Base-by-base conservation (phyloP, 2,888 invertebrate genomes). In the Apotomis betuletana region DNA sequence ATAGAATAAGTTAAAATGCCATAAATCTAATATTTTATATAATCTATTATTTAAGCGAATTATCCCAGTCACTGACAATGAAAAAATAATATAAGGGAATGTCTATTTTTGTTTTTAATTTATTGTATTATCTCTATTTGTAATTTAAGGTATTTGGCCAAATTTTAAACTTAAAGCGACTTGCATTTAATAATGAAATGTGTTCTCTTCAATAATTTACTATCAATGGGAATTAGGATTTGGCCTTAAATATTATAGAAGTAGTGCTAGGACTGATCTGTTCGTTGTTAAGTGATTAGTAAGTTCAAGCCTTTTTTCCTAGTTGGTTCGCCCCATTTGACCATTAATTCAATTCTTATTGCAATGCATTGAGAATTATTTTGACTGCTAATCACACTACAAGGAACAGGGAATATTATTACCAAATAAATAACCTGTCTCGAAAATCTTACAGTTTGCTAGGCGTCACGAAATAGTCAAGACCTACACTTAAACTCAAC, bases 1-100 rank as follows among this genome's bases (percentile, higher is more conserved):
- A 52, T 73, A 65, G 38, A 41, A 36, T 74, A 71, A 69, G 69
- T 61, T n/a, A 69, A 71, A 57, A 71, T 71, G 74, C 74, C 74
- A 74, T 74, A 71, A 41, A 67, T 57, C 15, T 51, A 41, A 58
- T 61, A 71, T 62, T 67, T 57, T 9, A 71, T 67, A 62, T n/a
- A 58, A 57, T 65, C n/a, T 65, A 49, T 57, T 41, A 67, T 55
- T 51, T 61, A 71, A 67, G 61, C 3, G 3, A n/a, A 36, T 12
- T 62, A 62, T 71, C 51, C 55, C 60, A 57, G 55, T 70, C 64
- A 44, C 41, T 38, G n/a, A 44, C 44, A 41, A 44, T 60, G 46
- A 55, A 57, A 38, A 5, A 15, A 0, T 15, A 15, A 52, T 9
- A 27, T 12, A 36, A 69, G 38, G 55, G 38, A 60, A 67, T 9